phyloP scores from a whole-genome alignment of 2,888 invertebrate genomes.

The Linnaemya vulpina region DNA sequence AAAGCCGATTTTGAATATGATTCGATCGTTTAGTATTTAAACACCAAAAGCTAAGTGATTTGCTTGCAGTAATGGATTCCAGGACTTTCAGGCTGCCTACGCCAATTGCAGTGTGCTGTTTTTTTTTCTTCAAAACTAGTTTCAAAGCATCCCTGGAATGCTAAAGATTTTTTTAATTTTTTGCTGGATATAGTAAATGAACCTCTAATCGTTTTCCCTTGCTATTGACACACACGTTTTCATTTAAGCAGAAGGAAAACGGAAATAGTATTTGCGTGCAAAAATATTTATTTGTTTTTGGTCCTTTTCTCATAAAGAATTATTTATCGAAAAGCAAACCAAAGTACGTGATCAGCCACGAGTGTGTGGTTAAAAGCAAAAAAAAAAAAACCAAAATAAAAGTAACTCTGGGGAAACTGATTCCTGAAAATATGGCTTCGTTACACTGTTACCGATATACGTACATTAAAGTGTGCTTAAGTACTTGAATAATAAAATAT shows the following conservation, averaged over 20 bases:
- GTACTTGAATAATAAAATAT: constrained; percentile 18
- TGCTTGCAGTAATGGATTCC: too few species aligned
- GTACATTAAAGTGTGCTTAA: neutral
- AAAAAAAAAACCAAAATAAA: neutral
- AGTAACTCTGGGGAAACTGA: neutral
- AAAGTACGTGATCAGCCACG: constrained; percentile 28
- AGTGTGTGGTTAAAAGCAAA: constrained; percentile 2
- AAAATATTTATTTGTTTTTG: constrained; percentile 37
- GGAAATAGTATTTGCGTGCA: constrained; percentile 18
- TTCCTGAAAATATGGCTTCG: neutral
- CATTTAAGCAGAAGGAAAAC: constrained; percentile 6
- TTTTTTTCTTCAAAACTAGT: too few species aligned
- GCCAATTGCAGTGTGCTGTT: too few species aligned
- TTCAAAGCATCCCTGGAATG: too few species aligned
- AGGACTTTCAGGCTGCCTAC: too few species aligned
- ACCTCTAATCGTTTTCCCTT: neutral
- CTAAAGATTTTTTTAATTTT: neutral
- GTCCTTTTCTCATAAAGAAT: constrained; percentile 16
- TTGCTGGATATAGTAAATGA: neutral
- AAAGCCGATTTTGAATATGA: too few species aligned
- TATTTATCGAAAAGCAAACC: constrained; percentile 2
- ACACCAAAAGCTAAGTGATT: too few species aligned
- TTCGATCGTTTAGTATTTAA: too few species aligned
- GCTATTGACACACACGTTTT: constrained; percentile 3
- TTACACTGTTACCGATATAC: neutral